Evolutionary conservation across 2,797 vertebrate species (phyloP), one percentile per base, ranked within the genome.

Genomic region (Microctenopoma stevenorrisi): DNA sequence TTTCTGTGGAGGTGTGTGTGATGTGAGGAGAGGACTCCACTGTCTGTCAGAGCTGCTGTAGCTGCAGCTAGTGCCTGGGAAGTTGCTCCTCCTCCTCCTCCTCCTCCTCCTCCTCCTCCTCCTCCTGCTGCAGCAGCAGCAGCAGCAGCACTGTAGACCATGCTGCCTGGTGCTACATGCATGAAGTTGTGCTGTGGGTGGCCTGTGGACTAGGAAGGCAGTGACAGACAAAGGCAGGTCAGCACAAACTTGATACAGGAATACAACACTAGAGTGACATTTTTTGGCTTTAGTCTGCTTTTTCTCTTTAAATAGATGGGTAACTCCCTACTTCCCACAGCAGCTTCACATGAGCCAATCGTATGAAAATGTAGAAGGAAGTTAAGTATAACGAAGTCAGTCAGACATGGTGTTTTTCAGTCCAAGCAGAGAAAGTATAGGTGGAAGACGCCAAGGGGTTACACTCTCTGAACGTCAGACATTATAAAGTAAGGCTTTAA

Each of bases 101-200:
- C 94, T 16, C 93, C 95, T 35, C 94, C 94, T 75, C 92, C 93
- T 54, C 94, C 94, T 53, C 93, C 95, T 35, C 94, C 94, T 75
- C 92, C 93, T 54, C 94, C 94, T 53, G 94, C 94, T 53, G 18
- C 18, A 18, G 18, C 18, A 18, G 22, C 22, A 22, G 22, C 22
- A 22, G 16, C 54, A 44, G 55, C 60, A 50, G 94, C 93, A 68
- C 78, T 88, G 94, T 97, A 98, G 33, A 94, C 85, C 81, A 96
- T 84, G 76, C 93, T 91, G 79, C 92, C 92, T 69, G 96, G 91
- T 0, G 94, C 93, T 77, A 94, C 90, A 0, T 96, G 96, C 96
- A 97, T 95, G 88, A 97, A 98, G 91, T 93, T 96, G 84, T 96
- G 97, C 85, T 95, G 95, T 3, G 94, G 93, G 69, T 95, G 74